phyloP scores from a whole-genome alignment of 2,113 vertebrate species.

The Sphyrna mokarran region DNA sequence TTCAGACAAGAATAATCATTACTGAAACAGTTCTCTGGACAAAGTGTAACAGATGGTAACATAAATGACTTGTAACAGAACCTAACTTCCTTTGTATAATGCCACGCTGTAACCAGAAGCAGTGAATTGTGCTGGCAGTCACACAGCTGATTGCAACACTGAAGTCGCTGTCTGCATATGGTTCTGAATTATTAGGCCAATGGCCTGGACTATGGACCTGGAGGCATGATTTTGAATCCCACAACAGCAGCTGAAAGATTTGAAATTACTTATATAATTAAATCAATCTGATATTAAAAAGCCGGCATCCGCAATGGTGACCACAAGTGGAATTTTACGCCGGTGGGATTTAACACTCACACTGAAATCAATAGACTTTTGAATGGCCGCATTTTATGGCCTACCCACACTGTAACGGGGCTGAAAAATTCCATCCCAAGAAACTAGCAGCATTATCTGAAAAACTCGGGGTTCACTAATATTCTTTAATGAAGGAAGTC shows the following conservation, averaged over 20 bases:
- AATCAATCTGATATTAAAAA: background rate
- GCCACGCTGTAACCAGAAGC: background rate
- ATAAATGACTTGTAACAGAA: conserved; percentile 26
- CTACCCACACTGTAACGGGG: too few relatives aligned
- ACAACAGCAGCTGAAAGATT: background rate
- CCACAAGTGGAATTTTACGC: too few relatives aligned
- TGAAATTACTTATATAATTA: background rate
- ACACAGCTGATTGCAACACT: background rate
- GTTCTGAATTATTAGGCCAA: too few relatives aligned
- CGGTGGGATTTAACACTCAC: too few relatives aligned
- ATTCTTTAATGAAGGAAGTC: background rate
- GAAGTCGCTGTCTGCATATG: background rate
- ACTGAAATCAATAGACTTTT: too few relatives aligned
- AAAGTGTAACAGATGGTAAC: conserved; percentile 32
- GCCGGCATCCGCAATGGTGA: too few relatives aligned
- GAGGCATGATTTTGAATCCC: background rate
- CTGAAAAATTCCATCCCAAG: too few relatives aligned
- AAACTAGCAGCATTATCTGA: background rate
- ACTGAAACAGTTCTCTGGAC: background rate
- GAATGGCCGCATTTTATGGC: too few relatives aligned
- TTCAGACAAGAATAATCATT: conserved; percentile 26
- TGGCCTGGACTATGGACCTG: background rate
- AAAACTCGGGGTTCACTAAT: background rate
- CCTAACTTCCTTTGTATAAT: background rate
- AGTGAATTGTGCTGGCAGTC: background rate